A percentile compares a stretch with the other conserved stretches of the same genome.
Evolutionary conservation across 2,888 invertebrate species (phyloP).

Genomic region (Myopa tessellatipennis): DNA sequence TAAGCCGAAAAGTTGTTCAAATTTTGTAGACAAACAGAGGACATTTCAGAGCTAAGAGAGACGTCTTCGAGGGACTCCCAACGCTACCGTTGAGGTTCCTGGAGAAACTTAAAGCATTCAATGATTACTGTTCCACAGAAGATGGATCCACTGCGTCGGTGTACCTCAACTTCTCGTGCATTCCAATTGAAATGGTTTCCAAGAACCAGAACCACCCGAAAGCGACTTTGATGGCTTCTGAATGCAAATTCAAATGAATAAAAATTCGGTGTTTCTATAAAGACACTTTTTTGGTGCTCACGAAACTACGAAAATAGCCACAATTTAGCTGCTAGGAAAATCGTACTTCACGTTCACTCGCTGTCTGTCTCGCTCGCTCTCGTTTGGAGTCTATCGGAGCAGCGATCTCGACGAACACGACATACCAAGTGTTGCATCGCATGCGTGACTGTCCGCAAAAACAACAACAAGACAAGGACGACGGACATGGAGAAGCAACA

Average conservation of each 20-base stretch:
- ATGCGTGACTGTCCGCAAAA: slow-evolving; percentile 34
- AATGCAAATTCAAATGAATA: neutral
- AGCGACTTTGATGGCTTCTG: neutral
- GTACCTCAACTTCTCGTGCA: neutral
- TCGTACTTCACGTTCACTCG: slow-evolving; percentile 20
- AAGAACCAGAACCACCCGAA: neutral
- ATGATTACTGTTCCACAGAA: too few relatives aligned
- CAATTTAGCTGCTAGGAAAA: neutral
- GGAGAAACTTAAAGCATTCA: too few relatives aligned
- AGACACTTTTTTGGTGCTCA: too few relatives aligned
- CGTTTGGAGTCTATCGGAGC: neutral
- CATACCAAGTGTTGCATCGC: slow-evolving; percentile 23
- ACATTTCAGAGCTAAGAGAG: neutral
- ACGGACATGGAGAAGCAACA: slow-evolving; percentile 17
- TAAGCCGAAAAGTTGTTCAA: slow-evolving; percentile 29
- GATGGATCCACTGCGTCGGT: neutral
- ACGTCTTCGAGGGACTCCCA: neutral
- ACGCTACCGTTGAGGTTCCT: too few relatives aligned
- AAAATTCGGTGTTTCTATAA: too few relatives aligned
- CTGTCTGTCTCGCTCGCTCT: neutral
- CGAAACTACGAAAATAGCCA: too few relatives aligned
- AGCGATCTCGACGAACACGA: slow-evolving; percentile 13
- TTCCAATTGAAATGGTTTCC: neutral
- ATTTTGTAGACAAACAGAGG: slow-evolving; percentile 24
- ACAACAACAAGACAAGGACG: slow-evolving; percentile 23